phyloP scores from a whole-genome alignment of 2,797 vertebrate species.

The Pseudocheirus occidentalis region DNA sequence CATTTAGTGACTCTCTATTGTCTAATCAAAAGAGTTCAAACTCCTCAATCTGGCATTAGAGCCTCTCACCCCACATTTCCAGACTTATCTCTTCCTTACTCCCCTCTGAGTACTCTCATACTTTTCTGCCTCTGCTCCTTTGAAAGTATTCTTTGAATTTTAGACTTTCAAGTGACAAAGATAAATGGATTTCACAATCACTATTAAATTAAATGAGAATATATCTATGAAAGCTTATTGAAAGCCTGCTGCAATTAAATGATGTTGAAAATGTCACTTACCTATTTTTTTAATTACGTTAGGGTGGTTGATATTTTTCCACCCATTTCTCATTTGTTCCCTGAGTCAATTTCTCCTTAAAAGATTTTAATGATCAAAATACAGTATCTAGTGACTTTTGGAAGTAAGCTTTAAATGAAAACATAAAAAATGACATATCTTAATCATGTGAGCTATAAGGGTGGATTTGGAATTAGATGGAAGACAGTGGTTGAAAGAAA shows the following conservation, averaged over 20 bases:
- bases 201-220: neutral
- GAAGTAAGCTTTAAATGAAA: neutral
- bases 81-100: neutral
- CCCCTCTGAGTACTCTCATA: neutral
- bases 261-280: neutral
- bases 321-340: neutral
- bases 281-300: neutral
- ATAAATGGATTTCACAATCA: conserved; percentile 19
- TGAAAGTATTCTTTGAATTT: conserved; percentile 19
- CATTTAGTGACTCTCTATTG: neutral
- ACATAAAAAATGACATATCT: neutral
- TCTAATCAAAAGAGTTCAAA: conserved; percentile 26
- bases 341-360: neutral
- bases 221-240: conserved; percentile 2
- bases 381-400: neutral
- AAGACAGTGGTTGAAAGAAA: neutral
- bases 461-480: neutral
- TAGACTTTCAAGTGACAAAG: conserved; percentile 50
- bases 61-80: neutral
- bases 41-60: conserved; percentile 39
- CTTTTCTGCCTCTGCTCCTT: neutral
- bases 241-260: conserved; percentile 6
- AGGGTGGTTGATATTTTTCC: neutral
- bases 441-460: neutral
- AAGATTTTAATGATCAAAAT: neutral